These are phyloP conservation scores for Labroides dimidiatus DNA, from an alignment of 2,797 vertebrate species.

Conservation along the genomic window DNA sequence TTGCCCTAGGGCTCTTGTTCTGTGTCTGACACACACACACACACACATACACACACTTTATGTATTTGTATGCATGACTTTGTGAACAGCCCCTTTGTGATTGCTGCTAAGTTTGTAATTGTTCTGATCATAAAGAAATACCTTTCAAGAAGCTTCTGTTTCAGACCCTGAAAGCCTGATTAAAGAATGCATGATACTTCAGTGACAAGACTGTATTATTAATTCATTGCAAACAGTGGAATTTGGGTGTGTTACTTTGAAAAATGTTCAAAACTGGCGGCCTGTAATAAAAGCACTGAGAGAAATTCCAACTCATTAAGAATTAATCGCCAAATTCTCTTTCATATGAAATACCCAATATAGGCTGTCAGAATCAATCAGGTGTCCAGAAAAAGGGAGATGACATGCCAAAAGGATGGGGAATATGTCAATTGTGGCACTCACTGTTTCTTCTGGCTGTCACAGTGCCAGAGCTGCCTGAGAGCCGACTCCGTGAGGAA, in stretches of 20 bases:
- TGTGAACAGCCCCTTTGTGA: conserved; percentile 54
- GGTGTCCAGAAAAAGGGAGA: conserved; percentile 88
- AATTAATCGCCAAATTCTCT: conserved; percentile 94
- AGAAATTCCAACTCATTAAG: conserved; percentile 95
- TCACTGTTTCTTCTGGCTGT: conserved; percentile 86
- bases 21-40: conserved; percentile 17
- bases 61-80: conserved; percentile 57
- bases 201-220: conserved; percentile 93
- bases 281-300: conserved; percentile 93
- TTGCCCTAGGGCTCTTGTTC: conserved; percentile 53
- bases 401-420: conserved; percentile 86
- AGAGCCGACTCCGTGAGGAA: conserved; percentile 77
- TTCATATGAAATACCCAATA: conserved; percentile 96
- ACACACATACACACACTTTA: conserved; percentile 20
- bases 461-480: conserved; percentile 80
- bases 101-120: conserved; percentile 83
- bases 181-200: conserved; percentile 93
- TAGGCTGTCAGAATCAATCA: conserved; percentile 94
- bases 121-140: conserved; percentile 84
- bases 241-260: conserved; percentile 94
- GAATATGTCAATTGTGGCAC: conserved; percentile 84
- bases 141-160: conserved; percentile 86
- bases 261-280: conserved; percentile 96
- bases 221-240: conserved; percentile 96
- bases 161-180: conserved; percentile 81